These are phyloP conservation scores for Limenitis camilla DNA, from an alignment of 2,888 invertebrate genomes.

Conservation along the genomic window DNA sequence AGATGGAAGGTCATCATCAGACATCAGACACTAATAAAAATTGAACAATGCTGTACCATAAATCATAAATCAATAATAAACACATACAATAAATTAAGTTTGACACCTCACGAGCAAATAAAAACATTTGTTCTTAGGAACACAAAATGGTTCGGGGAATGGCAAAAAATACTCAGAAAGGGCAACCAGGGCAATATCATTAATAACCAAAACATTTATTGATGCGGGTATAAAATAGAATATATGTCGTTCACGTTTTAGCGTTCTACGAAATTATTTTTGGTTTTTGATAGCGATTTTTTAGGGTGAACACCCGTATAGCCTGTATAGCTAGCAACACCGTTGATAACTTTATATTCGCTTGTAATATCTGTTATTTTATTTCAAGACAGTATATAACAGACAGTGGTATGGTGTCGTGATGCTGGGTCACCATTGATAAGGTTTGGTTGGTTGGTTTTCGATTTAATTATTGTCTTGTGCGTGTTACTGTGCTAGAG, in stretches of 20 bases:
- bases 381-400: no score
- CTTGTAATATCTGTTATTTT: background rate
- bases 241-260: constrained; percentile 18
- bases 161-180: constrained; percentile 31
- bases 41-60: no score
- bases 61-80: constrained; percentile 5
- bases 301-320: background rate
- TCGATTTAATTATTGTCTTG: no score
- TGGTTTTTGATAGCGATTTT: background rate
- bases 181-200: constrained; percentile 35
- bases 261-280: background rate
- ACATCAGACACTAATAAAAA: no score
- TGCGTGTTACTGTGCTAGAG: no score
- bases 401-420: no score
- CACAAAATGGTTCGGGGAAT: constrained; percentile 24
- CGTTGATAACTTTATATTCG: background rate
- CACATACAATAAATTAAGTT: constrained; percentile 21
- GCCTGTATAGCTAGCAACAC: no score
- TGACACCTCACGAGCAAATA: constrained; percentile 20
- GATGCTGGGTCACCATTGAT: no score
- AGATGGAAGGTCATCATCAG: no score
- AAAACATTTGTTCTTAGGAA: constrained; percentile 20
- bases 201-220: constrained; percentile 55
- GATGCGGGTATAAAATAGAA: constrained; percentile 36
- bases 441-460: no score